Percentiles rank a stretch among this genome's conserved stretches.
phyloP scores from a whole-genome alignment of 2,113 vertebrate genomes.

The Beaufortia kweichowensis region DNA sequence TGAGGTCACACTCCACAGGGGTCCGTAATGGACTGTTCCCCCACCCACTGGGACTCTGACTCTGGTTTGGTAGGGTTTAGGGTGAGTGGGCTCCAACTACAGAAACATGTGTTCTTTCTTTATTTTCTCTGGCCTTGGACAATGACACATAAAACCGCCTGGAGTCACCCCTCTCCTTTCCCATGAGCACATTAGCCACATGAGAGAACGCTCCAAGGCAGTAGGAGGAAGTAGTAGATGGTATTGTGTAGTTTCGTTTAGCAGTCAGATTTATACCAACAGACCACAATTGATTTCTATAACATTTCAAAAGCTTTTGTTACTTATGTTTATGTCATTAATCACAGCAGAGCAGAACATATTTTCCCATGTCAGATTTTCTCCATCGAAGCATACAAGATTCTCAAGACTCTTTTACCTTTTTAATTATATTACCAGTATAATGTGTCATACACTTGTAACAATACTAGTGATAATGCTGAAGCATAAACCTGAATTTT shows the following conservation, averaged over 20 bases:
- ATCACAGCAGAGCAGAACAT: not conserved
- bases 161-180: slow-evolving; percentile 54
- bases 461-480: no score
- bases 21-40: slow-evolving; percentile 7
- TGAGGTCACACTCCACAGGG: slow-evolving; percentile 34
- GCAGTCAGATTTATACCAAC: slow-evolving; percentile 4
- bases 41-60: slow-evolving; percentile 10
- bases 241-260: slow-evolving; percentile 46
- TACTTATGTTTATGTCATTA: not conserved
- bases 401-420: no score
- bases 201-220: slow-evolving; percentile 40
- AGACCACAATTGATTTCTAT: slow-evolving; percentile 41
- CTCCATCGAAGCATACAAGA: no score
- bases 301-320: not conserved
- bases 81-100: slow-evolving; percentile 26
- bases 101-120: slow-evolving; percentile 44
- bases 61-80: slow-evolving; percentile 1
- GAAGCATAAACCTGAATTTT: no score
- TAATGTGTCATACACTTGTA: no score
- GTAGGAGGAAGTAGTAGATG: slow-evolving; percentile 39
- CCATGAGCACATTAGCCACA: slow-evolving; percentile 33
- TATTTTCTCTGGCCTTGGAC: slow-evolving; percentile 52
- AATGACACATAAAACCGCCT: slow-evolving; percentile 43
- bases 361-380: not conserved
- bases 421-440: no score